Evolutionary conservation across 1,140 invertebrate genomes (phyloP), one percentile per base, ranked within the genome.

Genomic region (Drosophila ironensis): DNA sequence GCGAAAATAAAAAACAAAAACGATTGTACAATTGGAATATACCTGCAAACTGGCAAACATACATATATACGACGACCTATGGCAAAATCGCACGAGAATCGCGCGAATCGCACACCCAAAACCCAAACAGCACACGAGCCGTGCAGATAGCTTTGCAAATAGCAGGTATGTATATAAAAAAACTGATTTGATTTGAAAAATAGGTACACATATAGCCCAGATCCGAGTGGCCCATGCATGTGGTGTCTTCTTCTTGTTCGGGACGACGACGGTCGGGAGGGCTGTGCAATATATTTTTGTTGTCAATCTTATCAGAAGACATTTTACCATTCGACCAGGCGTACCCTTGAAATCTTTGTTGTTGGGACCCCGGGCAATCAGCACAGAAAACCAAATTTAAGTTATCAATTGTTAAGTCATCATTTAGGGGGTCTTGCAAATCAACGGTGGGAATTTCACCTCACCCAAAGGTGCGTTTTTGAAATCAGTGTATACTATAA

Each of bases 271-370:
- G n/a, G n/a, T n/a, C n/a, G n/a, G n/a, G n/a, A n/a, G 61, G 38
- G 11, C 44, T 54, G 56, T 67, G 59, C 70, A 70, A 66, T 78
- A 76, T 82, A 67, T 81, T 60, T 72, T 44, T 77, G 68, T 73
- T 84, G 78, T 84, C 77, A 82, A 82, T 82, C 77, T 82, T 82
- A 82, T 82, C 77, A 73, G 51, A 70, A 63, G 73, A 47, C 78
- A 64, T 61, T 63, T 61, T 38, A 61, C 60, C 61, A 40, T 54
- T 25, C 73, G 54, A 38, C 64, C 27, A 53, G 56, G 56, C 74
- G 54, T 81, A 72, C 78, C 77, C 77, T 81, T 81, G 77, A 82
- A 84, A 64, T 37, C 12, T 20, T 66, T 66, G 46, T 68, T 53
- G 40, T 45, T 67, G 47, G 33, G 5, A 48, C 11, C n/a, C 12